Evolutionary conservation across 2,113 vertebrate species (phyloP).

Genomic region (Pongo pygmaeus): DNA sequence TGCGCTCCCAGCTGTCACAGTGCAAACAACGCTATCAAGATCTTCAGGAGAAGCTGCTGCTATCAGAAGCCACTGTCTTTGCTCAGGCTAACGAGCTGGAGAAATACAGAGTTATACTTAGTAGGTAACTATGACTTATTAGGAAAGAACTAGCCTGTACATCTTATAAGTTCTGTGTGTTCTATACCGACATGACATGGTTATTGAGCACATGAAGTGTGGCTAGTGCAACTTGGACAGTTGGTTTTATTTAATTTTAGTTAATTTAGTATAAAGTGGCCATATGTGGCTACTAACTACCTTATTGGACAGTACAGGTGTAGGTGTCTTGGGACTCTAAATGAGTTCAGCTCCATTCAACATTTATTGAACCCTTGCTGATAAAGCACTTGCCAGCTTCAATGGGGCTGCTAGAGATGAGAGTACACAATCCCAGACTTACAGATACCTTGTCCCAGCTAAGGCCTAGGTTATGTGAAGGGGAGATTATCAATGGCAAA

Average conservation of each 20-base stretch:
- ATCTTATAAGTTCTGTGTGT: not conserved
- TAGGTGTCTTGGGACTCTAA: not conserved
- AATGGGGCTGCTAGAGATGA: too few relatives aligned
- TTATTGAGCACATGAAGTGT: not conserved
- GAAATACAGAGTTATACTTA: constrained; percentile 90
- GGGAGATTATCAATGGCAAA: too few relatives aligned
- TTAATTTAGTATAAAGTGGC: not conserved
- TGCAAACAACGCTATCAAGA: constrained; percentile 89
- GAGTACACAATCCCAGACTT: too few relatives aligned
- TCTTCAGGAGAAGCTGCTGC: constrained; percentile 92
- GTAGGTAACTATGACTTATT: constrained; percentile 82
- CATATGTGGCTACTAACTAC: not conserved
- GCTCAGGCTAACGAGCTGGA: constrained; percentile 94
- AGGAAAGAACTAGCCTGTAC: too few relatives aligned
- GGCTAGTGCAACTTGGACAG: not conserved
- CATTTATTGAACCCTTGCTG: not conserved
- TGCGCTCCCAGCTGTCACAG: constrained; percentile 84
- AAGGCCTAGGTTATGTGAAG: too few relatives aligned
- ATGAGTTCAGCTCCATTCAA: not conserved
- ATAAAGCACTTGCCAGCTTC: not conserved
- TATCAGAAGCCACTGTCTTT: constrained; percentile 92
- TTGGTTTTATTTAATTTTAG: constrained; percentile 6
- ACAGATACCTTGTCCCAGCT: too few relatives aligned
- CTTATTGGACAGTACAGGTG: not conserved
- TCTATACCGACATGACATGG: not conserved